Evolutionary conservation across 2,797 vertebrate species (phyloP).

Genomic region (Microctenopoma stevenorrisi): DNA sequence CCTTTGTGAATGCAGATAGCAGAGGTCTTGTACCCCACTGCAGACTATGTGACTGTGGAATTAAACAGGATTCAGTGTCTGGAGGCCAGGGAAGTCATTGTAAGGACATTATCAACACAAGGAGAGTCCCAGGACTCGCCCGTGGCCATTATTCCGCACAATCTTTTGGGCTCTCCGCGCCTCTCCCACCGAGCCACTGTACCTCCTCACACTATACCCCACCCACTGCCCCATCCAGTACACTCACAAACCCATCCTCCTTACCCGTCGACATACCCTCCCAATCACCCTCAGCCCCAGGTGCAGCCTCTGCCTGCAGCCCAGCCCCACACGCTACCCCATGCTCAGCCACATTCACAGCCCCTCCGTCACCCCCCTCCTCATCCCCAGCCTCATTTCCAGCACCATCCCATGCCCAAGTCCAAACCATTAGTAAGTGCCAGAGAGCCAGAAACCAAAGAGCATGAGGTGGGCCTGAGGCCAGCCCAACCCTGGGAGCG

Average conservation of each 20-base stretch:
- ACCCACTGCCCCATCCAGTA: slow-evolving; percentile 52
- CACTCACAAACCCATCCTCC: slow-evolving; percentile 78
- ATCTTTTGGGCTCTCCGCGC: slow-evolving; percentile 90
- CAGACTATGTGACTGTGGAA: slow-evolving; percentile 89
- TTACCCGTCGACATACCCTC: slow-evolving; percentile 86
- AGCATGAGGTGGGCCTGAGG: slow-evolving; percentile 83
- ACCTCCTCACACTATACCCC: slow-evolving; percentile 65
- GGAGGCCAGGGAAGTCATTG: slow-evolving; percentile 90
- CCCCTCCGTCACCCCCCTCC: slow-evolving; percentile 83
- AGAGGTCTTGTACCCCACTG: slow-evolving; percentile 91
- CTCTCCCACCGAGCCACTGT: slow-evolving; percentile 78
- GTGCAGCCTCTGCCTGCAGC: slow-evolving; percentile 78
- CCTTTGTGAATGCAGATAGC: slow-evolving; percentile 88
- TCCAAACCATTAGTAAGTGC: slow-evolving; percentile 93
- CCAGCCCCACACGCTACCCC: slow-evolving; percentile 79
- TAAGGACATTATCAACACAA: slow-evolving; percentile 93
- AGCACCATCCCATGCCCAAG: slow-evolving; percentile 84
- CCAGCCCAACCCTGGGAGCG: slow-evolving; percentile 90
- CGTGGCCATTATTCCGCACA: slow-evolving; percentile 86
- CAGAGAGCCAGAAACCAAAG: slow-evolving; percentile 96
- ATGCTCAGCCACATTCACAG: slow-evolving; percentile 86
- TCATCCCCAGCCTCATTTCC: slow-evolving; percentile 84
- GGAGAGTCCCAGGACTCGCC: slow-evolving; percentile 95
- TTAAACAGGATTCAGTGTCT: slow-evolving; percentile 88
- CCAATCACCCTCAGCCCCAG: slow-evolving; percentile 83